Percentiles rank a stretch among this genome's conserved stretches.
phyloP scores from a whole-genome alignment of 2,888 invertebrate species.

The Idaea biselata region DNA sequence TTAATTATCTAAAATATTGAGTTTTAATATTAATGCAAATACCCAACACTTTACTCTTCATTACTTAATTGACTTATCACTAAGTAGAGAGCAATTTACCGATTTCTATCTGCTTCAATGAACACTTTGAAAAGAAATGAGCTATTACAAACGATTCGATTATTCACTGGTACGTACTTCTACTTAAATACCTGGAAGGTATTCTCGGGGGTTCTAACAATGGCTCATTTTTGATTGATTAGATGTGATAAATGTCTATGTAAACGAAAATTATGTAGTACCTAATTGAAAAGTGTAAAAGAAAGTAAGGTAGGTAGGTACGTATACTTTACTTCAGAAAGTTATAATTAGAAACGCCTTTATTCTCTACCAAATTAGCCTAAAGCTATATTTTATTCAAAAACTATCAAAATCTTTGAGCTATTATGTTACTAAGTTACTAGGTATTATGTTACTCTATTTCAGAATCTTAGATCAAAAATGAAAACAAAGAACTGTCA shows the following conservation, averaged over 20 bases:
- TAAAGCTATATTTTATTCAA: too few relatives aligned
- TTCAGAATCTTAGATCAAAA: too few relatives aligned
- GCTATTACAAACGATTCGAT: conserved; percentile 65
- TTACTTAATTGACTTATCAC: conserved; percentile 46
- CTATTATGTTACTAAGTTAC: too few relatives aligned
- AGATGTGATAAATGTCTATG: not conserved
- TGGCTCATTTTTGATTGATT: conserved; percentile 8
- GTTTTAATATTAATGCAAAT: not conserved
- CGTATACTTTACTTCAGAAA: too few relatives aligned
- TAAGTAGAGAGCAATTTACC: conserved; percentile 63
- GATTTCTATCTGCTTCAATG: conserved; percentile 59
- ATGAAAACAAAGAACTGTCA: too few relatives aligned
- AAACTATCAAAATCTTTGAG: too few relatives aligned
- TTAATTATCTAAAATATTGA: not conserved
- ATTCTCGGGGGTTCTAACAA: conserved; percentile 21
- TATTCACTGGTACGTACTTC: conserved; percentile 30
- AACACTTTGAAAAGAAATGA: conserved; percentile 69
- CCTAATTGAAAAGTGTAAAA: too few relatives aligned
- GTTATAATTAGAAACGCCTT: too few relatives aligned
- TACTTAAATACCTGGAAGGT: conserved; percentile 26
- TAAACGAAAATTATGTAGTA: too few relatives aligned
- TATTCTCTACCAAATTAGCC: too few relatives aligned
- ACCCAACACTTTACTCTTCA: not conserved
- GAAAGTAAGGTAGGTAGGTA: too few relatives aligned
- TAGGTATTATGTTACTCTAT: too few relatives aligned